Evolutionary conservation across 2,888 invertebrate species (phyloP).

Genomic region (Marasmarcha lunaedactyla): DNA sequence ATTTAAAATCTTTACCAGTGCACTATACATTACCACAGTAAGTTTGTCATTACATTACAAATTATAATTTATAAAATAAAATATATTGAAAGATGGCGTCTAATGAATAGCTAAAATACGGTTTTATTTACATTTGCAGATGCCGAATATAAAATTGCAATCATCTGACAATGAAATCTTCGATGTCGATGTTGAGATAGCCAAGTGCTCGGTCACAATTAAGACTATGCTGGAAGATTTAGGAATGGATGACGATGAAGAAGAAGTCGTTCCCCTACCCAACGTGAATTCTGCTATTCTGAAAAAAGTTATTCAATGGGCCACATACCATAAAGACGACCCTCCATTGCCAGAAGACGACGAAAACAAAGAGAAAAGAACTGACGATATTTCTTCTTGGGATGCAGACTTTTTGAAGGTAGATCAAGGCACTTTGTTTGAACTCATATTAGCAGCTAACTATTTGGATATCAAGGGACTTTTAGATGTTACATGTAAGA

Average conservation of each 20-base stretch:
- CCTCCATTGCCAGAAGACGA: slow-evolving; percentile 96
- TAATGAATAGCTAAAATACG: neutral
- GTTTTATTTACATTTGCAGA: slow-evolving; percentile 58
- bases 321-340: slow-evolving; percentile 94
- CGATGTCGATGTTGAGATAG: slow-evolving; percentile 96
- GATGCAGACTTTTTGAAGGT: slow-evolving; percentile 99
- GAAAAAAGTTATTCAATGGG: slow-evolving; percentile 94
- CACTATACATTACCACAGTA: too few relatives aligned
- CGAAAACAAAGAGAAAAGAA: slow-evolving; percentile 97
- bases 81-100: slow-evolving; percentile 1
- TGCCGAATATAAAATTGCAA: slow-evolving; percentile 95
- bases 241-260: slow-evolving; percentile 92
- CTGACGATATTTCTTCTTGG: slow-evolving; percentile 99
- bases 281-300: slow-evolving; percentile 98
- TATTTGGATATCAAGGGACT: slow-evolving; percentile 96
- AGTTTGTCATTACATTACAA: too few relatives aligned
- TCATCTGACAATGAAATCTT: slow-evolving; percentile 96
- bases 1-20: too few relatives aligned
- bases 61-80: too few relatives aligned
- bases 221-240: slow-evolving; percentile 98
- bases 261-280: slow-evolving; percentile 94
- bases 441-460: slow-evolving; percentile 96
- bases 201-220: slow-evolving; percentile 97
- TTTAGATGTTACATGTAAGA: slow-evolving; percentile 97
- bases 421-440: slow-evolving; percentile 96